phyloP scores from a whole-genome alignment of 2,797 vertebrate genomes.

The Sebastes trivittatus region DNA sequence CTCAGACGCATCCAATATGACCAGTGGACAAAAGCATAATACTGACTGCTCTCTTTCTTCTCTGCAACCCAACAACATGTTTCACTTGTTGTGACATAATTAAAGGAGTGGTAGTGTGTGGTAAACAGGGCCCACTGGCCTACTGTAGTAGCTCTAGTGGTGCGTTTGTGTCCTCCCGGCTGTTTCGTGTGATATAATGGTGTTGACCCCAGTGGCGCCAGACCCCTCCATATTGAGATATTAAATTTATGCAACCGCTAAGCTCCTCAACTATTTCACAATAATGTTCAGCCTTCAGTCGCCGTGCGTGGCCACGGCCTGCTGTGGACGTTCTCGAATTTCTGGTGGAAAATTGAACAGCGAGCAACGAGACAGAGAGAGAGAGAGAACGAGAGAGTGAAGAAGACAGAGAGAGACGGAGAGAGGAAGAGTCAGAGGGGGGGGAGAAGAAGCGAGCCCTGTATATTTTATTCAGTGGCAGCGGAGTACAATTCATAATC shows the following conservation, averaged over 20 bases:
- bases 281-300: slow-evolving; percentile 40
- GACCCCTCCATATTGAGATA: slow-evolving; percentile 61
- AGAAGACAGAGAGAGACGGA: slow-evolving; percentile 33
- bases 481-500: slow-evolving; percentile 81
- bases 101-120: slow-evolving; percentile 24
- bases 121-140: slow-evolving; percentile 33
- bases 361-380: background rate
- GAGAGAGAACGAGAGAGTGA: background rate
- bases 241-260: slow-evolving; percentile 74
- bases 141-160: background rate
- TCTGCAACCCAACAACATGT: background rate
- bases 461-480: slow-evolving; percentile 79
- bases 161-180: slow-evolving; percentile 35
- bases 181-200: slow-evolving; percentile 66
- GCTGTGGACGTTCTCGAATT: slow-evolving; percentile 45
- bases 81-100: slow-evolving; percentile 37
- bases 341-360: slow-evolving; percentile 52
- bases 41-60: background rate
- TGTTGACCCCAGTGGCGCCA: slow-evolving; percentile 61
- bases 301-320: slow-evolving; percentile 7
- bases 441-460: slow-evolving; percentile 37
- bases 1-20: background rate
- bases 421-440: slow-evolving; percentile 11
- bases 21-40: slow-evolving; percentile 23
- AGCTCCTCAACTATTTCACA: slow-evolving; percentile 64